phyloP scores from a whole-genome alignment of 1,140 invertebrate genomes.

The Lasioglossum albipes region DNA sequence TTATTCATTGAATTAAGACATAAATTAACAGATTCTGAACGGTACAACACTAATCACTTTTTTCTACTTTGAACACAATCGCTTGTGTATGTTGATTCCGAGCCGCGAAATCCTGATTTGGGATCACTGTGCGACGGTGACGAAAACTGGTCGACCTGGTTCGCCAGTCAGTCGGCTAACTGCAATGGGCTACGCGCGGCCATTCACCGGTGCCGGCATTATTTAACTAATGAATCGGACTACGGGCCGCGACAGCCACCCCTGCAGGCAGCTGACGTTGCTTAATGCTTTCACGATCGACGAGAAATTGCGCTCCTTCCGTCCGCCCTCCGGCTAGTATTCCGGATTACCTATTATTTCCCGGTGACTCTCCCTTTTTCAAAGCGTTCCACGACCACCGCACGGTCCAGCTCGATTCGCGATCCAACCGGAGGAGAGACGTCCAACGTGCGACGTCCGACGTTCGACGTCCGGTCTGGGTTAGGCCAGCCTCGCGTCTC shows the following conservation, averaged over 20 bases:
- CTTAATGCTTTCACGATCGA: slow-evolving; percentile 55
- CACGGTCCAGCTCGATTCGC: background rate
- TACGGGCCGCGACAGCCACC: slow-evolving; percentile 43
- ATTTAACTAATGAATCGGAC: slow-evolving; percentile 60
- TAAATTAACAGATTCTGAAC: no score
- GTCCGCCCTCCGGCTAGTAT: slow-evolving; percentile 5
- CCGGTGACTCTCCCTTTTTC: slow-evolving; percentile 7
- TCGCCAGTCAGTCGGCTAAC: slow-evolving; percentile 37
- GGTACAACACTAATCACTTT: no score
- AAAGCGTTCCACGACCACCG: no score
- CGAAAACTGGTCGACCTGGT: slow-evolving; percentile 55
- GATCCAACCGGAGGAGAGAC: no score
- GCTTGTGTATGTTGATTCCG: no score
- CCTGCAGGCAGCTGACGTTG: slow-evolving; percentile 53
- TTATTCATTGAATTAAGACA: no score
- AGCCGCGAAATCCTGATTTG: no score
- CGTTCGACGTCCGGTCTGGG: background rate
- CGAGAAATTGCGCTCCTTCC: slow-evolving; percentile 49
- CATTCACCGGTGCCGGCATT: slow-evolving; percentile 50
- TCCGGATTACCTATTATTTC: slow-evolving; percentile 39
- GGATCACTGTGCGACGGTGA: background rate
- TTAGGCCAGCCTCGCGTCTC: background rate
- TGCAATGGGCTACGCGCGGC: slow-evolving; percentile 33
- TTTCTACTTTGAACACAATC: no score
- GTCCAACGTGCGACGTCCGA: background rate